Evolutionary conservation across 2,113 vertebrate genomes (phyloP).

Genomic region (Oreochromis tanganicae): DNA sequence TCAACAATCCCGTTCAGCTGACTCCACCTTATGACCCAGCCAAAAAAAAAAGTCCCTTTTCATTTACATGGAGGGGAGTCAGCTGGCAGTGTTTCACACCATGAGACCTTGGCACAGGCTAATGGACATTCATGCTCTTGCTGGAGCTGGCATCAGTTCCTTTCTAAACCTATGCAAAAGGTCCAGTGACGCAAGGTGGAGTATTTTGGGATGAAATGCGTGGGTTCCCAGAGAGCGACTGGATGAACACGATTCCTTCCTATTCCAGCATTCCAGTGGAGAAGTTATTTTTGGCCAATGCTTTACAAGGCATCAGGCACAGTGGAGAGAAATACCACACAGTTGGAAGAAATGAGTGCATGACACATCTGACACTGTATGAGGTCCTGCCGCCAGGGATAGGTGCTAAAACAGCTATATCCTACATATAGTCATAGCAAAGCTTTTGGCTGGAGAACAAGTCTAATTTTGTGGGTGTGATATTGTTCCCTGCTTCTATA

Average conservation of each 20-base stretch:
- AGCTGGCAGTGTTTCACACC: slow-evolving; percentile 54
- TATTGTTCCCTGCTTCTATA: slow-evolving; percentile 41
- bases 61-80: slow-evolving; percentile 50
- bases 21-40: slow-evolving; percentile 23
- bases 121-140: slow-evolving; percentile 13
- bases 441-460: slow-evolving; percentile 30
- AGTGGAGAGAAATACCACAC: slow-evolving; percentile 48
- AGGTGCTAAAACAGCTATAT: slow-evolving; percentile 35
- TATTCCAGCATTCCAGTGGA: slow-evolving; percentile 57
- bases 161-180: slow-evolving; percentile 30
- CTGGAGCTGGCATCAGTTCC: slow-evolving; percentile 44
- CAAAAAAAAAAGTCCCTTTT: slow-evolving; percentile 21
- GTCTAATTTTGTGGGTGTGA: slow-evolving; percentile 52
- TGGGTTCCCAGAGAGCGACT: slow-evolving; percentile 51
- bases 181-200: slow-evolving; percentile 62
- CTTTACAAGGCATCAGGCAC: slow-evolving; percentile 48
- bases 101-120: slow-evolving; percentile 64
- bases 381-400: slow-evolving; percentile 28
- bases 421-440: slow-evolving; percentile 12
- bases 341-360: slow-evolving; percentile 41
- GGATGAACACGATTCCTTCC: slow-evolving; percentile 64
- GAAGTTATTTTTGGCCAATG: slow-evolving; percentile 63
- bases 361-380: slow-evolving; percentile 51
- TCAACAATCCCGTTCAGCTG: slow-evolving; percentile 20
- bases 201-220: slow-evolving; percentile 63